Evolutionary conservation across 2,113 vertebrate species (phyloP).

Genomic region (Climacteris rufus): DNA sequence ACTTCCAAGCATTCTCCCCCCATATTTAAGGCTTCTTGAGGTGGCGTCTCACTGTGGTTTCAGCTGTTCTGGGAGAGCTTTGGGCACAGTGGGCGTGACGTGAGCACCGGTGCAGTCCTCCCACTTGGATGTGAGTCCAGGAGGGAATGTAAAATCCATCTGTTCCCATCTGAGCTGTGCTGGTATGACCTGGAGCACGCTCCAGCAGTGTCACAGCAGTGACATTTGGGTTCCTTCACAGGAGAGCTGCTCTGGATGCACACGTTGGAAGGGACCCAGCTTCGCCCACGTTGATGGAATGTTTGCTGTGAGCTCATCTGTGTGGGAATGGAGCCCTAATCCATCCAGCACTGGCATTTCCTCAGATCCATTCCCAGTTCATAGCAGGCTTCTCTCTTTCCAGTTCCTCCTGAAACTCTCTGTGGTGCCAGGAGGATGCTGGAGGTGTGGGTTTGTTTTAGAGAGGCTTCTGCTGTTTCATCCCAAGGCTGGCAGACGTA

Average conservation of each 20-base stretch:
- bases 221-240: not conserved
- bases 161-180: not conserved
- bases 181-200: not conserved
- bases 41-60: not conserved
- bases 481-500: not conserved
- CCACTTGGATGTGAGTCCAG: not conserved
- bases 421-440: not conserved
- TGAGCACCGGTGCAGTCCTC: accelerated
- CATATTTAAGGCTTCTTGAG: not conserved
- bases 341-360: not conserved
- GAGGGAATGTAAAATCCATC: not conserved
- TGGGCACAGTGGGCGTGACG: accelerated
- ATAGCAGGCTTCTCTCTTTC: not conserved
- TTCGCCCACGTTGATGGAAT: not conserved
- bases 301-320: not conserved
- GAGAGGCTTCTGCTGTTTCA: not conserved
- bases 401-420: not conserved
- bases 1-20: not conserved
- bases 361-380: not conserved
- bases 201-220: not conserved
- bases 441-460: not conserved
- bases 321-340: not conserved
- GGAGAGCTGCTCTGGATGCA: not conserved
- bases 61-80: not conserved
- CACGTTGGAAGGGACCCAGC: not conserved